Conservation (phyloP, 2,113 vertebrate genomes). For the Rhinogobius similis region DNA sequence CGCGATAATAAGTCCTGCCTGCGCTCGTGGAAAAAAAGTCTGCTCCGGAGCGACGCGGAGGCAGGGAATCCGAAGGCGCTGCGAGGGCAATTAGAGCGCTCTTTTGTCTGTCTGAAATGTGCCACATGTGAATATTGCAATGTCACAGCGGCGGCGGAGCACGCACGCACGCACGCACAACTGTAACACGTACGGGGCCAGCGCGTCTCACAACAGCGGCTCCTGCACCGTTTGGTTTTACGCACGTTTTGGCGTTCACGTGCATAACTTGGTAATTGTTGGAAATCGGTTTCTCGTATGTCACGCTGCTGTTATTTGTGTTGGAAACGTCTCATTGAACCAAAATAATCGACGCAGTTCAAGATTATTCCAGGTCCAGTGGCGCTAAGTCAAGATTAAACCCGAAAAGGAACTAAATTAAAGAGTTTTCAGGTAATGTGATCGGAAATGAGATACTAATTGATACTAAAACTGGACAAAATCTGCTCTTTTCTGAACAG, state of each 20-base stretch:
- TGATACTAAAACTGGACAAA: too few species aligned
- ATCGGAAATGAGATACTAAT: too few species aligned
- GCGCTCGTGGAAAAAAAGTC: neutral
- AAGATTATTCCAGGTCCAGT: neutral
- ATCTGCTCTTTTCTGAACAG: too few species aligned
- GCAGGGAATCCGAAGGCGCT: too few species aligned
- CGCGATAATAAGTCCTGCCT: neutral
- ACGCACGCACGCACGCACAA: slow-evolving; percentile 7
- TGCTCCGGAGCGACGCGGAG: slow-evolving; percentile 38
- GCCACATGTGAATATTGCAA: slow-evolving; percentile 56
- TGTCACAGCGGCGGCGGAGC: slow-evolving; percentile 17
- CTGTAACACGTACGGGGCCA: slow-evolving; percentile 33
- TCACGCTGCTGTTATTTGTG: too few species aligned
- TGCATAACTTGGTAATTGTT: neutral
- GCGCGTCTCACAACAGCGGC: slow-evolving; percentile 13
- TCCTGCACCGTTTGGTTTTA: neutral
- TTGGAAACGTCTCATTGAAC: too few species aligned
- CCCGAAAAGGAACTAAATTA: neutral
- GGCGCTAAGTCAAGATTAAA: neutral
- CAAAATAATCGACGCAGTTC: too few species aligned
- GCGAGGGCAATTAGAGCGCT: too few species aligned
- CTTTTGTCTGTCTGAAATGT: slow-evolving; percentile 55
- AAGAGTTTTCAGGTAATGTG: neutral
- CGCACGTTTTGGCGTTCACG: neutral
- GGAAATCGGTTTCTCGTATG: too few species aligned